Evolutionary conservation across 2,888 invertebrate genomes (phyloP), one percentile per base, ranked within the genome.

Genomic region (Itoplectis maculator): DNA sequence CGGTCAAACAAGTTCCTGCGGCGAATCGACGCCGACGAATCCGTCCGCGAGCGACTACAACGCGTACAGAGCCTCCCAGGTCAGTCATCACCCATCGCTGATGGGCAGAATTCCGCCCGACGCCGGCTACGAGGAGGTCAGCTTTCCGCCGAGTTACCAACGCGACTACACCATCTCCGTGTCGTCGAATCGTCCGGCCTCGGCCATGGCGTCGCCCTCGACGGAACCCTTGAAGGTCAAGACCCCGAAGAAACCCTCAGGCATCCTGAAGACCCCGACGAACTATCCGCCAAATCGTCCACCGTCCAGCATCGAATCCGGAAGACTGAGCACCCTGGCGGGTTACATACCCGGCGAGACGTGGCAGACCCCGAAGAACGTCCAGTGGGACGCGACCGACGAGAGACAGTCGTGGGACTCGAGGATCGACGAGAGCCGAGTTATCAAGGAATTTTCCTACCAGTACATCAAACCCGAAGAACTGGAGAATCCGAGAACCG

Each of bases 381-480:
- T 92, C 0, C 91, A 92, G 37, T 91, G 91, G 92, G 87, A 88
- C 42, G 85, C 88, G 3, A 72, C 82, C 65, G 87, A 88, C 51
- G 88, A 89, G 56, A 91, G 87, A 49, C 90, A 89, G 51, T 91
- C 91, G 76, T 93, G 90, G 90, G 90, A 88, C 40, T 86, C 89
- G 2, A 90, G 89, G 23, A 88, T 91, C 40, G 91, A 92, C 77
- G 93, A 93, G 83, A 90, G 92, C 45, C 89, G 90, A 18, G 89
- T 93, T 2, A 90, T 93, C 51, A 93, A 93, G 74, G 93, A 93
- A 69, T 93, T 92, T 80, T 93, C 93, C 0, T 93, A 93, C 79
- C 92, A 93, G 76, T 93, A 93, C 63, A 92, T 93, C 54, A 92
- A 88, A 42, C 88, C 91, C 0, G 90, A 89, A 5, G 85, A 85